phyloP scores from a whole-genome alignment of 1,140 invertebrate genomes.

The Ostrea denselamellosa region DNA sequence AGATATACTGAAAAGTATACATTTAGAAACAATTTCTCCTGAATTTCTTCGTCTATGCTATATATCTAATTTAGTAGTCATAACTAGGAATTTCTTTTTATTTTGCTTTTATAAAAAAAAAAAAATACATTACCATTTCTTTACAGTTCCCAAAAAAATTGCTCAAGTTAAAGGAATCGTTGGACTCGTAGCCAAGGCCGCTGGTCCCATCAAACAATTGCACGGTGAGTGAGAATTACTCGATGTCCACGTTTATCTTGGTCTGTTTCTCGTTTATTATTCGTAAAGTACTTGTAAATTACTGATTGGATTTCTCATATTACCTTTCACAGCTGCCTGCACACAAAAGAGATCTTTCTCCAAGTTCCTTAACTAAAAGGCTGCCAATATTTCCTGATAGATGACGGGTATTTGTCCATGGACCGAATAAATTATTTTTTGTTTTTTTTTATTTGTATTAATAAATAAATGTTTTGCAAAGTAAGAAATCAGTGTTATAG shows the following conservation, averaged over 20 bases:
- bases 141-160: not conserved
- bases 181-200: not conserved
- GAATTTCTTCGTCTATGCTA: no score
- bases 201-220: conserved; percentile 1
- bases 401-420: conserved; percentile 2
- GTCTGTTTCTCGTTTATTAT: not conserved
- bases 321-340: not conserved
- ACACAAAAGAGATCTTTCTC: not conserved
- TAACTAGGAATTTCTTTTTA: no score
- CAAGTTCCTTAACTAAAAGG: not conserved
- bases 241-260: not conserved
- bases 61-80: no score
- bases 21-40: no score
- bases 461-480: conserved; percentile 17
- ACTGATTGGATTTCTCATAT: not conserved
- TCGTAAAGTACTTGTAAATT: not conserved
- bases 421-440: not conserved
- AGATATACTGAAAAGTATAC: no score
- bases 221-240: not conserved
- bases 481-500: not conserved
- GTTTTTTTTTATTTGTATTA: not conserved
- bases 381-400: not conserved
- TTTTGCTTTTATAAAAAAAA: no score
- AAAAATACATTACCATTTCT: not conserved
- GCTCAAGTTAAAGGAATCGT: not conserved